Conservation (phyloP, 1,140 invertebrate genomes). For the Macrosteles quadrilineatus region DNA sequence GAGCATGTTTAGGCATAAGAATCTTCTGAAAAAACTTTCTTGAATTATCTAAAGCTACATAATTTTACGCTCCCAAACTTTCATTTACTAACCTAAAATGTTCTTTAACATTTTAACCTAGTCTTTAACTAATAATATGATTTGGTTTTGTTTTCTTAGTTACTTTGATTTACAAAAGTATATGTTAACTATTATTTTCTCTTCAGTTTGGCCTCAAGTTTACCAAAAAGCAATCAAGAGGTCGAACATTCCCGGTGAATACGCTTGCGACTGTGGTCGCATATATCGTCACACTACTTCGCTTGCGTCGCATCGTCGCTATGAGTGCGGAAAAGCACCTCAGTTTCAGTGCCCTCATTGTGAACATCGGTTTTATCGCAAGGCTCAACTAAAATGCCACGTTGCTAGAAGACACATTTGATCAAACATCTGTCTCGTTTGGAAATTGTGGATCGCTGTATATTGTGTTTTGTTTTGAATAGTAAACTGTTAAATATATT, state of each 20-base stretch:
- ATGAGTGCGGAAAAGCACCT: conserved; percentile 52
- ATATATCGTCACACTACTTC: conserved; percentile 40
- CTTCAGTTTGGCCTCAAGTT: too few relatives aligned
- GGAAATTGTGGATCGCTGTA: neutral
- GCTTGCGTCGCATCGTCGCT: conserved; percentile 48
- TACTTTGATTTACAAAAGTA: too few relatives aligned
- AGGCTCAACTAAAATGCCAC: neutral
- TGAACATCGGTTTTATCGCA: conserved; percentile 14
- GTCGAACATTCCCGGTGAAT: neutral
- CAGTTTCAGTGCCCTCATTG: conserved; percentile 50
- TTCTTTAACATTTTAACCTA: too few relatives aligned
- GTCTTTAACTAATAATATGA: too few relatives aligned
- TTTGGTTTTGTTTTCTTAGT: too few relatives aligned
- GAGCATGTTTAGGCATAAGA: too few relatives aligned
- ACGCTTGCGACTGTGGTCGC: conserved; percentile 11
- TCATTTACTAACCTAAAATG: too few relatives aligned
- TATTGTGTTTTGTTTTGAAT: too few relatives aligned
- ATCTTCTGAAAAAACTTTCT: too few relatives aligned
- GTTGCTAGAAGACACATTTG: neutral
- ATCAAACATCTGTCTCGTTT: neutral
- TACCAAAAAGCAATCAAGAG: neutral
- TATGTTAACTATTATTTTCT: too few relatives aligned
- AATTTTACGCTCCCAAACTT: too few relatives aligned
- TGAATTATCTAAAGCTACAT: too few relatives aligned
- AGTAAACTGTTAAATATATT: neutral